Base-by-base conservation (phyloP, 2,888 invertebrate genomes). In the Julus scandinavius region DNA sequence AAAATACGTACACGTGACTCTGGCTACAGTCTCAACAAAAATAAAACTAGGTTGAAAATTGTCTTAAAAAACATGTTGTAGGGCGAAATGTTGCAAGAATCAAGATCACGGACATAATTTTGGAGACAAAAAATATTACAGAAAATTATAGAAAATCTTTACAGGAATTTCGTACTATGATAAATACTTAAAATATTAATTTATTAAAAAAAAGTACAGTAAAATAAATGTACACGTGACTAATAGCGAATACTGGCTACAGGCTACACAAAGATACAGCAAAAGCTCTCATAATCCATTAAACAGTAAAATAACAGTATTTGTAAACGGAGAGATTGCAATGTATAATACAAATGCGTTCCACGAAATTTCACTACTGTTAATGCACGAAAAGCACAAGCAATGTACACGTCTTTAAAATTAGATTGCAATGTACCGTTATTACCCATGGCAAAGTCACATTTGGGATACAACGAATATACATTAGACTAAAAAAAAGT, bases 341-440 rank as follows among this genome's bases (percentile, higher is more conserved):
- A 45, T 45, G n/a, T n/a, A n/a, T n/a, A n/a, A 15, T 13, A 54
- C 15, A 9, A 54, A 54, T 54, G 54, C 15, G 54, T 13, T 15
- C 54, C 13, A 11, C 13, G 54, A 13, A 13, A 54, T 54, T 54
- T 54, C 54, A 9, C 13, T 54, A 54, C 17, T 15, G 54, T 54
- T 54, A 54, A 54, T 17, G 54, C 54, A 54, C 17, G 0, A 54
- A 54, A 54, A 20, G n/a, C 63, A n/a, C 20, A 63, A 15, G 54
- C 58, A n/a, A 17, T 58, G n/a, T 58, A 29, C 72, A 72, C 72
- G 72, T 72, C n/a, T 72, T 72, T 72, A 72, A 72, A 58, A 72
- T 72, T 29, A 29, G 20, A 72, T 72, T 72, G 29, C 29, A 7
- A 72, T 29, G 72, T 72, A 6, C 29, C 20, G 11, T 72, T 29